A percentile compares a stretch with the other conserved stretches of the same genome.
phyloP scores from a whole-genome alignment of 2,113 vertebrate genomes.

The Panthera uncia region DNA sequence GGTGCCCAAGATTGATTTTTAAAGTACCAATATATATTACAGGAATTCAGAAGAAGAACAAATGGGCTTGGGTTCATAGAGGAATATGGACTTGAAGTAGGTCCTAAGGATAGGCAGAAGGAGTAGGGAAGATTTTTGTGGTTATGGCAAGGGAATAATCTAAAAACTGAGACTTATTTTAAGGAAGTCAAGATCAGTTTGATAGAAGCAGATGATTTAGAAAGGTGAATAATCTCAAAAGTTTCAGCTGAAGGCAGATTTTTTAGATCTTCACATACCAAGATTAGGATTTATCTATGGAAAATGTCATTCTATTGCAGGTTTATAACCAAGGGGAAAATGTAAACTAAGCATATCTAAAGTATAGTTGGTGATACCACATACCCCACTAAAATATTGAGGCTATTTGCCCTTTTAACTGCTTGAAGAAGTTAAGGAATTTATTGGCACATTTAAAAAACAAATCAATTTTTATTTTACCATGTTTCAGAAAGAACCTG shows the following conservation, averaged over 20 bases:
- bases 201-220: neutral
- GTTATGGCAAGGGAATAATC: neutral
- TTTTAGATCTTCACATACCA: neutral
- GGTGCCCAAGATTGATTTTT: neutral
- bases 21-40: neutral
- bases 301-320: neutral
- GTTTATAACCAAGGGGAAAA: neutral
- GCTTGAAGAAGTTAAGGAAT: neutral
- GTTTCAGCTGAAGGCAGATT: neutral
- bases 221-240: neutral
- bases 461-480: constrained; percentile 6
- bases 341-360: neutral
- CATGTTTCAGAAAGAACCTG: neutral
- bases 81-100: neutral
- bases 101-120: neutral
- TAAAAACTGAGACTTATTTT: neutral
- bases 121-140: neutral
- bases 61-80: neutral
- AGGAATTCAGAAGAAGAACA: neutral
- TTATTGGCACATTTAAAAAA: neutral
- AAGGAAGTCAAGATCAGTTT: neutral
- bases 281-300: neutral
- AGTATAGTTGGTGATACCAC: neutral
- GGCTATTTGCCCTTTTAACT: neutral
- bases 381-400: neutral